Evolutionary conservation across 2,888 invertebrate species (phyloP).

Genomic region (Tholera decimalis): DNA sequence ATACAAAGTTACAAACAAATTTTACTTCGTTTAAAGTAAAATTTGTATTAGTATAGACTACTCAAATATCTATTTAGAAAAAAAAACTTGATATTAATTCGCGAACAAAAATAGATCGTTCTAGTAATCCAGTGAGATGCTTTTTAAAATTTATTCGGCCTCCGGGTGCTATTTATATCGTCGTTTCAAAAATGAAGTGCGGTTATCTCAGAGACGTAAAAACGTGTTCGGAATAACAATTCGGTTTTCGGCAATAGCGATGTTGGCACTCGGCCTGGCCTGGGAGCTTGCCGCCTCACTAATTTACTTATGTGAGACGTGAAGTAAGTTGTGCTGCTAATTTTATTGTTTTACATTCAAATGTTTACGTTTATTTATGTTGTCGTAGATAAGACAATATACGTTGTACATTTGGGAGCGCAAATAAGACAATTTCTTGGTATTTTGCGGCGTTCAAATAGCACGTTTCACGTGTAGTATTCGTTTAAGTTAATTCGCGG

Average conservation of each 20-base stretch:
- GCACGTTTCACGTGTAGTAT: neutral
- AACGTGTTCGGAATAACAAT: slow-evolving; percentile 87
- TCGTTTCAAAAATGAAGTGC: slow-evolving; percentile 89
- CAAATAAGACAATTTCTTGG: slow-evolving; percentile 30
- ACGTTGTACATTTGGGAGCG: slow-evolving; percentile 24
- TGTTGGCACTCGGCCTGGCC: slow-evolving; percentile 59
- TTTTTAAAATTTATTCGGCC: slow-evolving; percentile 89
- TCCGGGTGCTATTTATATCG: slow-evolving; percentile 88
- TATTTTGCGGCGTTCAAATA: slow-evolving; percentile 17
- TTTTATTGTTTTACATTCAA: slow-evolving; percentile 59
- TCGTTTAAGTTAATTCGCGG: neutral
- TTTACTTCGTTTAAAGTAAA: too few species aligned
- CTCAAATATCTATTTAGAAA: slow-evolving; percentile 56
- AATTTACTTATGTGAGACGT: slow-evolving; percentile 65
- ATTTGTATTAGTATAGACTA: too few species aligned
- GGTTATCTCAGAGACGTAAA: slow-evolving; percentile 88
- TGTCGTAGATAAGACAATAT: slow-evolving; percentile 49
- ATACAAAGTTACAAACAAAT: too few species aligned
- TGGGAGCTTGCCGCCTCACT: slow-evolving; percentile 49
- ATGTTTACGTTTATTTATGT: slow-evolving; percentile 46
- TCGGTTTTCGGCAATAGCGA: slow-evolving; percentile 61
- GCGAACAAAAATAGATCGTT: slow-evolving; percentile 65
- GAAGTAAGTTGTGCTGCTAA: slow-evolving; percentile 56
- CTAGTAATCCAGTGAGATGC: slow-evolving; percentile 75
- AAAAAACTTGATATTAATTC: slow-evolving; percentile 65